Percentiles rank a stretch among this genome's conserved stretches.
phyloP scores from a whole-genome alignment of 2,888 invertebrate species.

The Nudaria mundana region DNA sequence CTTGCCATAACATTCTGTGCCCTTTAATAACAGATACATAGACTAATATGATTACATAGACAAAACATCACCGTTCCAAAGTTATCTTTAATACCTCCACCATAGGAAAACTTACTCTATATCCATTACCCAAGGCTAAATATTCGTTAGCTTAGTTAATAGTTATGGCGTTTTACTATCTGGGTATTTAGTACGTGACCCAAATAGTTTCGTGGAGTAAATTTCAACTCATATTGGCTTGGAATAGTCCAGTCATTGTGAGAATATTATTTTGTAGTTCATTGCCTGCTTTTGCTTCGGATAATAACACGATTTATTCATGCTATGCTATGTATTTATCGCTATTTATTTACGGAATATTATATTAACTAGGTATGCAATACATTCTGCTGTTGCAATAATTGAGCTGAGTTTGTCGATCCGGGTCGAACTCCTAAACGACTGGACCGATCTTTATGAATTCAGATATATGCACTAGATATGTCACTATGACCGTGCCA shows the following conservation, averaged over 20 bases:
- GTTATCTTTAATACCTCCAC: background rate
- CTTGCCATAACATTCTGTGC: background rate
- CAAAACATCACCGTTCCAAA: constrained; percentile 1
- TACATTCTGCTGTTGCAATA: no score
- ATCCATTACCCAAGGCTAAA: constrained; percentile 5
- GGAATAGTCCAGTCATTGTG: constrained; percentile 24
- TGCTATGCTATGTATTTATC: background rate
- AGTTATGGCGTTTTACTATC: constrained; percentile 22
- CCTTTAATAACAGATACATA: constrained; percentile 15
- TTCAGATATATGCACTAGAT: background rate
- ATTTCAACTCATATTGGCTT: constrained; percentile 26
- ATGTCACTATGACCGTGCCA: no score
- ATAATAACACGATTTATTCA: background rate
- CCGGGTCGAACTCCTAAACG: no score
- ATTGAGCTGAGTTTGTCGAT: no score
- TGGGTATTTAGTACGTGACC: constrained; percentile 25
- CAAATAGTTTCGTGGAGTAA: constrained; percentile 21
- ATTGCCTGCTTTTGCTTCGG: constrained; percentile 16
- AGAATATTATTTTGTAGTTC: constrained; percentile 28
- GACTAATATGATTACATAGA: constrained; percentile 9
- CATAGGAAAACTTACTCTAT: constrained; percentile 9
- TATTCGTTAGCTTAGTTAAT: constrained; percentile 1
- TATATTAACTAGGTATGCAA: no score
- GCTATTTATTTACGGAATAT: background rate
- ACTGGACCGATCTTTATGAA: no score